Percentiles rank a stretch among this genome's conserved stretches.
Conservation (phyloP, 2,113 vertebrate genomes). For the Bos taurus region ARS-UCD2.0 NC_037345.1:54285001-54285500, state of each 20-base stretch:
- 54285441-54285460: not conserved
- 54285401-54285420: not conserved
- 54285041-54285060: not conserved
- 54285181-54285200: not conserved
- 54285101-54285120: not conserved
- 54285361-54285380: fast-evolving
- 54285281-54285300: not conserved
- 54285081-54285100: not conserved
- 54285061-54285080: not conserved
- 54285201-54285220: too few relatives aligned
- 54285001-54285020: not conserved
- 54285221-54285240: not conserved
- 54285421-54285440: not conserved
- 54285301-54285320: not conserved
- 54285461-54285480: not conserved
- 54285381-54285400: not conserved
- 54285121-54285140: not conserved
- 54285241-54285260: not conserved
- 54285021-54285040: not conserved
- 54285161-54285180: not conserved
- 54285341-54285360: not conserved
- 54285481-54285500: not conserved
- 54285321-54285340: not conserved
- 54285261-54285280: not conserved
- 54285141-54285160: not conserved